Percentiles rank a stretch among this genome's conserved stretches.
phyloP scores from a whole-genome alignment of 2,113 vertebrate genomes.

The Desmodus rotundus region DNA sequence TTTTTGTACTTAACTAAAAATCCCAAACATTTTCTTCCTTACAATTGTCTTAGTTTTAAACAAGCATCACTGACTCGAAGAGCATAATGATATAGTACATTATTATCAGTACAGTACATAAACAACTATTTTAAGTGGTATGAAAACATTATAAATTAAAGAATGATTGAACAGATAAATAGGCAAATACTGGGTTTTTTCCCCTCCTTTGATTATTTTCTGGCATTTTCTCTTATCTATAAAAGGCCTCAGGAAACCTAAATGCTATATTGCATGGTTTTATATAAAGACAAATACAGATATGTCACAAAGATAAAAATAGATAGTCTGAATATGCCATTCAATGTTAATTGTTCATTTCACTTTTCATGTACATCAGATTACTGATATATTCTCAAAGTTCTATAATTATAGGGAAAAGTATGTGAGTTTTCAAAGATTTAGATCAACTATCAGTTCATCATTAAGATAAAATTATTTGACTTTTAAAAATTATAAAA shows the following conservation, averaged over 20 bases:
- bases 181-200: not conserved
- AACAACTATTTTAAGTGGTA: not conserved
- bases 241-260: constrained; percentile 16
- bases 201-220: not conserved
- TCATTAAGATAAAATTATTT: constrained; percentile 28
- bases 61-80: not conserved
- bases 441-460: constrained; percentile 43
- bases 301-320: constrained; percentile 27
- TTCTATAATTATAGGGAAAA: constrained; percentile 43
- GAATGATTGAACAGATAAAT: not conserved
- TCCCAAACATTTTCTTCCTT: not conserved
- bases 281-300: constrained; percentile 48
- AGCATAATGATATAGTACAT: not conserved
- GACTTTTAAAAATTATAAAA: constrained; percentile 13
- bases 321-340: constrained; percentile 32
- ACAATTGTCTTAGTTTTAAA: not conserved
- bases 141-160: not conserved
- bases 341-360: constrained; percentile 55
- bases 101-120: not conserved
- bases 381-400: constrained; percentile 46
- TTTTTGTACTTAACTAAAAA: constrained; percentile 35
- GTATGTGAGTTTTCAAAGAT: constrained; percentile 42
- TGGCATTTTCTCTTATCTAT: not conserved
- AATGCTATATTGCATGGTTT: not conserved
- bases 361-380: constrained; percentile 48